Evolutionary conservation across 2,113 vertebrate species (phyloP), one percentile per base, ranked within the genome.

Genomic region (Hypomesus transpacificus): DNA sequence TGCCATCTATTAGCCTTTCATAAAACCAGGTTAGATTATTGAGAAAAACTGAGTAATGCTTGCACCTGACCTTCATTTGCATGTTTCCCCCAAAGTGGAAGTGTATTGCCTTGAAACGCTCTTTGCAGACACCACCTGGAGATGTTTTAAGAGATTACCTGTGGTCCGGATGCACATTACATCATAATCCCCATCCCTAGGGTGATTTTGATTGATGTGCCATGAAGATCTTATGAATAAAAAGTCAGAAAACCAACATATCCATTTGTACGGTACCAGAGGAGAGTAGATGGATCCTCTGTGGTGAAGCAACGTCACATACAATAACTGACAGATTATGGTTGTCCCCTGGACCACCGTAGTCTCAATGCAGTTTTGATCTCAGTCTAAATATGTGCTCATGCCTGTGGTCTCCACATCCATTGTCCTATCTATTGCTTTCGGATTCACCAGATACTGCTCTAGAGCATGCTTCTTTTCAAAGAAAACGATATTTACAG

Each of bases 1-100:
- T 88, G 89, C 85, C 90, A 91, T 90, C 85, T 84, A 90, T 91
- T 90, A 91, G 88, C 86, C 89, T 90, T 87, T 88, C 80, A 80
- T 80, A 75, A 78, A 84, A 85, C 87, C 85, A 77, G 82, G 84
- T 86, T 82, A 82, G 85, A 87, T 89, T 86, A 88, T 87, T 72
- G 69, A 11, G 51, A 69, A 84, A 89, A 83, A 84, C 77, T 82
- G 81, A 87, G 82, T 81, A 65, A 64, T 22, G 68, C 26, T 79
- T 66, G 69, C 82, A 85, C 77, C 77, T 87, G 85, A 84, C 82
- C 81, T 84, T 18, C 70, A 34, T 76, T 58, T 46, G 68, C 31
- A 71, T 64, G 18, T 28, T 28, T 53, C 70, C 73, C 22, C 51
- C 21, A 59, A 72, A 77, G 68, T 71, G 65, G 54, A 68, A 61